These are phyloP conservation scores for Entelurus aequoreus DNA, from an alignment of 2,113 vertebrate species.

Conservation along the genomic window DNA sequence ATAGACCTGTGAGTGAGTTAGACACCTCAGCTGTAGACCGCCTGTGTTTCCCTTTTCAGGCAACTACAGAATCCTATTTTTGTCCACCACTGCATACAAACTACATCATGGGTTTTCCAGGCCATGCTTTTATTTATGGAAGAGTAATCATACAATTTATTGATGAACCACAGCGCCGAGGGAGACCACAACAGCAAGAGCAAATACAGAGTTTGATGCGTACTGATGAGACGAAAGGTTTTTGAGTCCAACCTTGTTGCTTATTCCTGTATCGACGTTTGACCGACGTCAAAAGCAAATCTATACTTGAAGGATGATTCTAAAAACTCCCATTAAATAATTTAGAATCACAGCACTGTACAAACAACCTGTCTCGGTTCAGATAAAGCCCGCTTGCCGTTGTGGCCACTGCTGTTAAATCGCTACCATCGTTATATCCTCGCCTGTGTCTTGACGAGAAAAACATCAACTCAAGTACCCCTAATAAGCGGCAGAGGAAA, in stretches of 20 bases:
- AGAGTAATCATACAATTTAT: not conserved
- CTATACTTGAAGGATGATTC: not conserved
- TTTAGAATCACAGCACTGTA: not conserved
- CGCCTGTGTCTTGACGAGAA: not conserved
- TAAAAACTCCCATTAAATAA: not conserved
- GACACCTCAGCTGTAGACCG: too few relatives aligned
- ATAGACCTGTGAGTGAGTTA: too few relatives aligned
- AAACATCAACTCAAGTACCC: constrained; percentile 2
- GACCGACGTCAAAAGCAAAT: not conserved
- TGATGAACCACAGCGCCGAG: not conserved
- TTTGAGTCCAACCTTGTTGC: not conserved
- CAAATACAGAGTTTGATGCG: not conserved
- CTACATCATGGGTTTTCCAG: not conserved
- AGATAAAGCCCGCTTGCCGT: constrained; percentile 10
- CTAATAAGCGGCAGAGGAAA: constrained; percentile 12
- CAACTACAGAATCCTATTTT: too few relatives aligned
- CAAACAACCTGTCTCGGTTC: not conserved
- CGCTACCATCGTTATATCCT: not conserved
- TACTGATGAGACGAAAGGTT: not conserved
- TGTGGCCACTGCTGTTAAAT: constrained; percentile 7
- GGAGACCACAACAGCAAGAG: not conserved
- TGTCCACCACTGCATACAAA: too few relatives aligned
- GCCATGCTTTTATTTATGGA: not conserved
- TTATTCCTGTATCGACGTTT: not conserved
- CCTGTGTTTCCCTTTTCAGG: too few relatives aligned